phyloP scores from a whole-genome alignment of 1,140 invertebrate species.

The Musca vetustissima region DNA sequence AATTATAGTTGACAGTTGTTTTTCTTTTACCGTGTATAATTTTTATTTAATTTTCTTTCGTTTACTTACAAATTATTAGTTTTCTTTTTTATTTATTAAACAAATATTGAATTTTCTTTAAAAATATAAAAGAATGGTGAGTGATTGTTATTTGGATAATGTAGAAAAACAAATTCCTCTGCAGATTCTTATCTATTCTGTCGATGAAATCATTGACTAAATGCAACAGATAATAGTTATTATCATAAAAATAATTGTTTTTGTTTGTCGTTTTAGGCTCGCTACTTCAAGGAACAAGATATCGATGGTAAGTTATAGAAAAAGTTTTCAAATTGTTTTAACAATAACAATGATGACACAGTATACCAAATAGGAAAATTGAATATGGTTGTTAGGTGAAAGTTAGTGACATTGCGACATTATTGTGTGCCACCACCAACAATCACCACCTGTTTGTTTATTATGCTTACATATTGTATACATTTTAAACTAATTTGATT shows the following conservation, averaged over 20 bases:
- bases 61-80: not conserved
- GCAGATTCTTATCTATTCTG: too few species aligned
- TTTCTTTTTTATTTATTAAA: not conserved
- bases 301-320: slow-evolving; percentile 69
- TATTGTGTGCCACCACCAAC: slow-evolving; percentile 1
- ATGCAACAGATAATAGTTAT: too few species aligned
- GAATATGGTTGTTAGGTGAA: not conserved
- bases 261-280: slow-evolving; percentile 62
- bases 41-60: too few species aligned
- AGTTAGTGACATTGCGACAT: not conserved
- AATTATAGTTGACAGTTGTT: too few species aligned
- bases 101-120: not conserved
- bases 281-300: slow-evolving; percentile 81
- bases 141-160: too few species aligned
- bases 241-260: too few species aligned
- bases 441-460: slow-evolving; percentile 3
- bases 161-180: too few species aligned
- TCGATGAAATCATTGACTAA: too few species aligned
- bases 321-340: not conserved
- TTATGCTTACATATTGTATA: slow-evolving; percentile 15
- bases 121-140: too few species aligned
- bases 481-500: not conserved
- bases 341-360: not conserved
- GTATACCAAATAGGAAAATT: not conserved
- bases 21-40: too few species aligned